Percentiles rank a stretch among this genome's conserved stretches.
Evolutionary conservation across 2,113 vertebrate species (phyloP).

Genomic region (Marmota monax): DNA sequence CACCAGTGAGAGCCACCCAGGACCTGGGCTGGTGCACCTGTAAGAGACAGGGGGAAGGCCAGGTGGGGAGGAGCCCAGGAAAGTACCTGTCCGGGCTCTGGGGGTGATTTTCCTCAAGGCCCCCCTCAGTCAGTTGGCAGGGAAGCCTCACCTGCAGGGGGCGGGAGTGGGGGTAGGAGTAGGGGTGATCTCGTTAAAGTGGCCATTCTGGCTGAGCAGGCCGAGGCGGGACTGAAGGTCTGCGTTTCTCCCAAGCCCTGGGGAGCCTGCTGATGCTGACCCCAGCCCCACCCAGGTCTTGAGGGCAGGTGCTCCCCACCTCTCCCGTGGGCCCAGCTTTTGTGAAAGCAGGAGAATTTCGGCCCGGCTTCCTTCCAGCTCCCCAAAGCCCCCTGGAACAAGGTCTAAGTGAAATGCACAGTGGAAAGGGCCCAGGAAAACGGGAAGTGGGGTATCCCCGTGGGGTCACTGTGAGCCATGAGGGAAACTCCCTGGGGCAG

Average conservation of each 20-base stretch:
- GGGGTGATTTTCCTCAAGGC: background rate
- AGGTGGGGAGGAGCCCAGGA: background rate
- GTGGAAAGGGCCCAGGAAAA: background rate
- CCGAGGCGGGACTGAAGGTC: background rate
- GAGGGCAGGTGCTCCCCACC: background rate
- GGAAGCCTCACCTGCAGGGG: background rate
- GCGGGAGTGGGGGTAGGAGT: rapidly evolving
- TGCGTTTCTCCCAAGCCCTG: background rate
- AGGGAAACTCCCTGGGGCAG: background rate
- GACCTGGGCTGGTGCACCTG: background rate
- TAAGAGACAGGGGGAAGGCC: background rate
- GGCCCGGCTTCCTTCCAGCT: background rate
- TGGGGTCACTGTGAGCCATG: rapidly evolving
- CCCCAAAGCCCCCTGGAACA: background rate
- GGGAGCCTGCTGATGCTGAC: background rate
- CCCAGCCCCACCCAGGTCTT: too few relatives aligned
- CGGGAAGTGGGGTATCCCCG: background rate
- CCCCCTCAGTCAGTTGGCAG: too few relatives aligned
- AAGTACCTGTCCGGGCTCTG: background rate
- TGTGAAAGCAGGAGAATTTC: background rate
- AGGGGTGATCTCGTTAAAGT: background rate
- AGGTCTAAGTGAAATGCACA: background rate
- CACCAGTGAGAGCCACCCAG: background rate
- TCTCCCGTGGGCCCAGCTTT: background rate
- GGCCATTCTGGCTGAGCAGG: background rate